Evolutionary conservation across 2,113 vertebrate genomes (phyloP).

Genomic region (Oreocharis arfaki): DNA sequence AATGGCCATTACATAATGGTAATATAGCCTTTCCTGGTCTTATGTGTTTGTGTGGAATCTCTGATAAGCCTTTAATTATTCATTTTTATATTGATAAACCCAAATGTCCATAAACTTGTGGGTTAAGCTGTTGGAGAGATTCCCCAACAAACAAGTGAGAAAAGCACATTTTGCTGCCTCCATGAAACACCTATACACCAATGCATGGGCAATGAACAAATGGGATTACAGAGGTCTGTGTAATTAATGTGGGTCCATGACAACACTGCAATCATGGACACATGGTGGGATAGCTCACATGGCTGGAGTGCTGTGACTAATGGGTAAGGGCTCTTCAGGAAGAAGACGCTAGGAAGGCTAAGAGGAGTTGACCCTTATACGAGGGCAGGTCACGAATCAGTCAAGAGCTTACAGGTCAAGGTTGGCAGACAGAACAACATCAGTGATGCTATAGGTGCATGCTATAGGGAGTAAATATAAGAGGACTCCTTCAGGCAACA

Average conservation of each 20-base stretch:
- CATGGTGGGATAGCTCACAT: neutral
- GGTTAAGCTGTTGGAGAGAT: neutral
- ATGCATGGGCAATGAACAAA: neutral
- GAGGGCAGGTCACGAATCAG: neutral
- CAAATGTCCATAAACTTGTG: neutral
- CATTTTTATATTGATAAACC: neutral
- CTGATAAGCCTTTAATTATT: neutral
- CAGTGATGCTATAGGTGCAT: rapidly evolving
- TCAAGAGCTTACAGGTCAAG: neutral
- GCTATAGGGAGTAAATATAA: neutral
- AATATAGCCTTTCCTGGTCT: neutral
- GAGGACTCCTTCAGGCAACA: neutral
- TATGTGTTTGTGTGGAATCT: neutral
- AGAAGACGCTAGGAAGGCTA: neutral
- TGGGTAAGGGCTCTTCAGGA: neutral
- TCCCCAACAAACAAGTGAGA: neutral
- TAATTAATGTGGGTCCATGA: neutral
- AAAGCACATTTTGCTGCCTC: neutral
- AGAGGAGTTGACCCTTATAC: neutral
- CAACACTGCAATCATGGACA: neutral
- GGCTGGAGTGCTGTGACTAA: neutral
- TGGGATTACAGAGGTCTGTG: neutral
- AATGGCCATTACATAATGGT: neutral
- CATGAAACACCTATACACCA: neutral
- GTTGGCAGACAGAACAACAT: neutral